Base-by-base conservation (phyloP, 2,113 vertebrate species). In the Lycaon pictus region DNA sequence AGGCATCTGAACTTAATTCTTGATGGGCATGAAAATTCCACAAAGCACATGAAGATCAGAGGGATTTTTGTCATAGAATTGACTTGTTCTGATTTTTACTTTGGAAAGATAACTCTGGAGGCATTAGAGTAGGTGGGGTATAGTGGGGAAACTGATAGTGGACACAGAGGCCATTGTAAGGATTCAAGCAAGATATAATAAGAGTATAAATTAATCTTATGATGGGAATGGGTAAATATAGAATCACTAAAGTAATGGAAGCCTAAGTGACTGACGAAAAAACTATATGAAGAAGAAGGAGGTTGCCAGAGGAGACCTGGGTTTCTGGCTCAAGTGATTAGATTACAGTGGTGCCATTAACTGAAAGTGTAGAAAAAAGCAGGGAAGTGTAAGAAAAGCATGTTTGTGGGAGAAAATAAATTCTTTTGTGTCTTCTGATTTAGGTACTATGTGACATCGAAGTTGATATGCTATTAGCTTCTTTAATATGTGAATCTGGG, bases 81-180 rank as follows among this genome's bases (percentile, higher is more conserved):
- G 77, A 91, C 16, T 82, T 82, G 67, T 15, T 97, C 92, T 94
- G 76, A 65, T 17, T 95, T 93, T 97, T 43, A 89, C 58, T 80
- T 76, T 95, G 62, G 53, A 83, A 97, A 71, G 43, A 48, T 10
- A 85, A 67, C 10, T 55, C 56, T 84, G 55, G 48, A 89, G 11
- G n/a, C 22, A 80, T 55, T 83, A 89, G 37, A 84, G 71, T 37
- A 76, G 88, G 20, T n/a, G n/a, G 35, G 20, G 35, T 35, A 4
- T 23, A 16, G 15, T 27, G 25, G 58, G 25, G 51, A 3, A 60
- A 74, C 1, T 95, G 67, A 74, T 0, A 20, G 43, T 53, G 3
- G 71, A 76, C 79, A 93, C n/a, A 55, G 23, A 90, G 32, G 56
- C 13, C 56, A 90, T 7, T n/a, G 11, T 43, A 96, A 96, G 32